phyloP scores from a whole-genome alignment of 2,113 vertebrate genomes.

The Syngnathus scovelli region DNA sequence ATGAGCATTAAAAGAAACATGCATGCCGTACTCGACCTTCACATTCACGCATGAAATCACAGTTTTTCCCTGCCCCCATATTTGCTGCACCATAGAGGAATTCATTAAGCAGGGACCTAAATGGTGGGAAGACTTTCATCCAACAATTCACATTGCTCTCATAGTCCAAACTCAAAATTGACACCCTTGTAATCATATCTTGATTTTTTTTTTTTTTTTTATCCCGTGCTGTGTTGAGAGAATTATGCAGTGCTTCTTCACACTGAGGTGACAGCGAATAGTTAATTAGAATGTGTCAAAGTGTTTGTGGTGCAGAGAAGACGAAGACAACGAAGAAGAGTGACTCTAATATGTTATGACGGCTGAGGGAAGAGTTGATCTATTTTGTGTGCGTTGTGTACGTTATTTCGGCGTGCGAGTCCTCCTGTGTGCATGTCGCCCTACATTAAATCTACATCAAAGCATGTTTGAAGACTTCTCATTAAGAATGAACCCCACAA shows the following conservation, averaged over 20 bases:
- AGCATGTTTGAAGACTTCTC: slow-evolving; percentile 34
- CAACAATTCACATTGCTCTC: neutral
- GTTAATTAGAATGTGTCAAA: slow-evolving; percentile 51
- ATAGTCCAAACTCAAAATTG: neutral
- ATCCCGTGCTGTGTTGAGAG: neutral
- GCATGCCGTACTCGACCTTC: neutral
- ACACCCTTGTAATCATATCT: neutral
- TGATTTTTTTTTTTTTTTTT: neutral
- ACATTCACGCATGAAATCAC: neutral
- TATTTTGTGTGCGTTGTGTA: slow-evolving; percentile 13
- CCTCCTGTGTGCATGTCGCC: slow-evolving; percentile 21
- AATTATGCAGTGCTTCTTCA: slow-evolving; percentile 22
- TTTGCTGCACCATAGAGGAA: neutral
- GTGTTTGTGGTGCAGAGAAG: slow-evolving; percentile 23
- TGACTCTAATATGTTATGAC: slow-evolving; percentile 44
- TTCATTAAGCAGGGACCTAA: neutral
- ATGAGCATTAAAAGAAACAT: neutral
- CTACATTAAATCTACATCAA: slow-evolving; percentile 38
- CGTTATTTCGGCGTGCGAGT: neutral
- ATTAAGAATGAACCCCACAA: slow-evolving; percentile 24
- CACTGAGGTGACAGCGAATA: slow-evolving; percentile 31
- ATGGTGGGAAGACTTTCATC: neutral
- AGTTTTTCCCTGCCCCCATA: neutral
- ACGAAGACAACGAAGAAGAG: neutral
- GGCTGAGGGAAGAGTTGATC: slow-evolving; percentile 20